phyloP scores from a whole-genome alignment of 2,113 vertebrate species.

The Ardeotis arabs region DNA sequence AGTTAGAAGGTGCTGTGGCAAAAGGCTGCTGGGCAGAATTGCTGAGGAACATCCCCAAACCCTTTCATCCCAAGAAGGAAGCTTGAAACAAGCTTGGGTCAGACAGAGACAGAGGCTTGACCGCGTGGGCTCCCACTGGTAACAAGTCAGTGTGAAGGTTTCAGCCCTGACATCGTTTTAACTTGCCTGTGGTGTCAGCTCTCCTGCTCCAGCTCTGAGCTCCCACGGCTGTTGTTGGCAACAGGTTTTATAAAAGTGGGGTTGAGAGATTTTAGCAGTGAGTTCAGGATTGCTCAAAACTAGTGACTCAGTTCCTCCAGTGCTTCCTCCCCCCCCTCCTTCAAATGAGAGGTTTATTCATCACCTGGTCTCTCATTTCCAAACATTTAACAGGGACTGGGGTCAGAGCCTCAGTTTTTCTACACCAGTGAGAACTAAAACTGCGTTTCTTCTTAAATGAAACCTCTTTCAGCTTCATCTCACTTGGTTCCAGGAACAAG shows the following conservation, averaged over 20 bases:
- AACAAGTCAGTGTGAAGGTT: background rate
- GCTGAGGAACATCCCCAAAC: background rate
- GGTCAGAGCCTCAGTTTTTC: background rate
- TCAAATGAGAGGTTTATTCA: background rate
- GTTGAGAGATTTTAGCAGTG: background rate
- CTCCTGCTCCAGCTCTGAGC: background rate
- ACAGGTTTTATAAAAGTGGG: background rate
- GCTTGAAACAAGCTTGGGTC: background rate
- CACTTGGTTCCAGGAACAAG: background rate
- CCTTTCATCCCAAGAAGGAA: background rate
- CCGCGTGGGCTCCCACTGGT: background rate
- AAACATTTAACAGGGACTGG: background rate
- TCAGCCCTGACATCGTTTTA: constrained; percentile 5
- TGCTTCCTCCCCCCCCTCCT: background rate
- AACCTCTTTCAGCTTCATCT: background rate
- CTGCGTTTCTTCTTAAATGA: background rate
- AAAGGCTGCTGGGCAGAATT: background rate
- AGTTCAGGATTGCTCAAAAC: constrained; percentile 47
- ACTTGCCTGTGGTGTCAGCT: background rate
- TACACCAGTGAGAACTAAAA: background rate
- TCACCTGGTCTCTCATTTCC: constrained; percentile 8
- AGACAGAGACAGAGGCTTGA: background rate
- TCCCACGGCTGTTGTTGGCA: background rate
- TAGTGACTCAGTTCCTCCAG: constrained; percentile 31
- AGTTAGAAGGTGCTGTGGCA: background rate